Base-by-base conservation (phyloP, 2,888 invertebrate genomes). In the Heterodera filipjevi region DNA sequence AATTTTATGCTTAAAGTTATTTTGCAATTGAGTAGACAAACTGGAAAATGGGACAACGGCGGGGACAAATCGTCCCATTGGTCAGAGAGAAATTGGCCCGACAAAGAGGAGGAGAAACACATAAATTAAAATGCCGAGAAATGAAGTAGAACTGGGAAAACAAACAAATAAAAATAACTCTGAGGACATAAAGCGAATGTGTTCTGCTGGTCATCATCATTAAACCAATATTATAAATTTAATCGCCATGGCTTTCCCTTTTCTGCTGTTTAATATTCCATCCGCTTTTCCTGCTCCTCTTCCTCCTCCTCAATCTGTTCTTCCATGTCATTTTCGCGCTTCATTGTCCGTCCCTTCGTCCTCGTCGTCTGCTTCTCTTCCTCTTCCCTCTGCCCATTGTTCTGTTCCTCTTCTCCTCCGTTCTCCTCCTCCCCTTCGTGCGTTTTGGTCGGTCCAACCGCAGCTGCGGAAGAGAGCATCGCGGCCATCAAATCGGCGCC, bases 401-500 rank as follows among this genome's bases (percentile, higher is more conserved):
- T 27, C 59, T 27, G 27, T n/a, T 12, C 59, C 2, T 2, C 12
- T 10, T 59, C 59, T 5, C 22, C 27, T 3, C 27, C 59, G n/a
- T 59, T n/a, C 27, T 27, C 59, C 59, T 27, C 59, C 59, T 59
- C 59, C n/a, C 27, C 59, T 27, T 12, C 59, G 59, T 27, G 59
- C 12, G n/a, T 0, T 59, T 59, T 59, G n/a, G 59, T 59, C 8
- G 59, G 10, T 27, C 59, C 59, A 59, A 59, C 6, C n/a, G 27
- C 59, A 27, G 59, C n/a, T 8, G 59, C 59, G 27, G 59, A 59
- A 22, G 59, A 59, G 12, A 59, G 27, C 59, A 59, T 59, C 27
- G 59, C 59, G 8, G 59, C 59, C 59, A 59, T 27, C 59, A 59
- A 27, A 59, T 59, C 59, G 27, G 59, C 59, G 59, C 59, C 59